Percentiles rank a stretch among this genome's conserved stretches.
Evolutionary conservation across 2,888 invertebrate species (phyloP).

Genomic region (Campoletis raptor): DNA sequence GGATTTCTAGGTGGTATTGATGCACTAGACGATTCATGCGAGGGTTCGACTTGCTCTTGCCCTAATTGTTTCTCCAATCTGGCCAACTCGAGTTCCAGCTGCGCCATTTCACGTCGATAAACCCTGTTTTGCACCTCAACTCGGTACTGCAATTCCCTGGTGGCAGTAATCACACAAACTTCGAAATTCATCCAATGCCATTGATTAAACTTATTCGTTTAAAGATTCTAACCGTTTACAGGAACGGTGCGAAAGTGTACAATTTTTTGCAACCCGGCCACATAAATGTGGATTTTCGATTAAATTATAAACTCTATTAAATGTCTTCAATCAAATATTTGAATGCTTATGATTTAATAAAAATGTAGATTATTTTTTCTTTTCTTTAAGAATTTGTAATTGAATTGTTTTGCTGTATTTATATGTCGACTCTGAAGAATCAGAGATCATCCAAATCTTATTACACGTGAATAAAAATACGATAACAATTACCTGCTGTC

Average conservation of each 20-base stretch:
- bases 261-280: neutral
- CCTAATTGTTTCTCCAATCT: constrained; percentile 89
- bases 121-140: constrained; percentile 97
- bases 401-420: too few species aligned
- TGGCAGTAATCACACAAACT: constrained; percentile 21
- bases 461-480: neutral
- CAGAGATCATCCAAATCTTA: neutral
- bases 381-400: too few species aligned
- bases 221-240: neutral
- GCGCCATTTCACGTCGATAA: constrained; percentile 93
- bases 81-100: constrained; percentile 91
- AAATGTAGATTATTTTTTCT: too few species aligned
- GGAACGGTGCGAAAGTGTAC: too few species aligned
- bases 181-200: constrained; percentile 7
- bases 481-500: constrained; percentile 88
- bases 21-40: constrained; percentile 86
- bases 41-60: constrained; percentile 86
- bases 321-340: neutral
- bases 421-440: too few species aligned
- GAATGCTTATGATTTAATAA: too few species aligned
- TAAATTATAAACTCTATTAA: neutral
- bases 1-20: constrained; percentile 88
- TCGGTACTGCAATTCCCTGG: constrained; percentile 91
- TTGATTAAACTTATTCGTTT: neutral
- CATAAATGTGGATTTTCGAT: neutral